Evolutionary conservation across 2,888 invertebrate species (phyloP).

Genomic region (Altica lythri): DNA sequence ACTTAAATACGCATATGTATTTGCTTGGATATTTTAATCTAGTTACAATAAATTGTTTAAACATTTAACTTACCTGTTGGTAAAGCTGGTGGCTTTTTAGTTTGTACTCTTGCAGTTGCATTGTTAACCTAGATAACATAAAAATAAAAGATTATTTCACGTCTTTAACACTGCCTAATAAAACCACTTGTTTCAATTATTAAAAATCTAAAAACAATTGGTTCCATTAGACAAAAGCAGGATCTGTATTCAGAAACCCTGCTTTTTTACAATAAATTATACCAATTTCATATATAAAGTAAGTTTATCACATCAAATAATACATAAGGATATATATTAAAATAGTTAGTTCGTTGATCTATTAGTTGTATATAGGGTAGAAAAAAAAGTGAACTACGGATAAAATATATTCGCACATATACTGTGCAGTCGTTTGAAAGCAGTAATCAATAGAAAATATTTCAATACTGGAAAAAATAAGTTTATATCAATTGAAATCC

Average conservation of each 20-base stretch:
- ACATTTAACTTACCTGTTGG: slow-evolving; percentile 91
- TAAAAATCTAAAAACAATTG: slow-evolving; percentile 40
- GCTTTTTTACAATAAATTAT: slow-evolving; percentile 12
- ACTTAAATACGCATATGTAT: no score
- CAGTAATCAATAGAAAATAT: no score
- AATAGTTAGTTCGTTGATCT: no score
- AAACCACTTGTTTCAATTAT: slow-evolving; percentile 45
- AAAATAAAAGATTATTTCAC: slow-evolving; percentile 43
- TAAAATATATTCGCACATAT: no score
- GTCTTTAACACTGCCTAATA: slow-evolving; percentile 22
- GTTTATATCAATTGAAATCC: no score
- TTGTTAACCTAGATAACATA: slow-evolving; percentile 87
- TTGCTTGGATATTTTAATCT: no score
- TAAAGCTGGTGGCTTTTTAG: slow-evolving; percentile 93
- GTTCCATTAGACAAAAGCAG: slow-evolving; percentile 39
- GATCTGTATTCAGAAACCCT: slow-evolving; percentile 7
- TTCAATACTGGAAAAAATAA: no score
- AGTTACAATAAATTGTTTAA: no score
- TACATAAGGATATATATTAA: neutral
- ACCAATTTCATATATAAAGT: slow-evolving; percentile 20
- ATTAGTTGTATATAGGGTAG: no score
- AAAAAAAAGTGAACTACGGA: no score
- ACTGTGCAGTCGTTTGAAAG: no score
- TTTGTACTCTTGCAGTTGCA: slow-evolving; percentile 99
- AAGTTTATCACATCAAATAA: neutral